Percentiles rank a stretch among this genome's conserved stretches.
Conservation (phyloP, 2,888 invertebrate species). For the Microplitis manilae region DNA sequence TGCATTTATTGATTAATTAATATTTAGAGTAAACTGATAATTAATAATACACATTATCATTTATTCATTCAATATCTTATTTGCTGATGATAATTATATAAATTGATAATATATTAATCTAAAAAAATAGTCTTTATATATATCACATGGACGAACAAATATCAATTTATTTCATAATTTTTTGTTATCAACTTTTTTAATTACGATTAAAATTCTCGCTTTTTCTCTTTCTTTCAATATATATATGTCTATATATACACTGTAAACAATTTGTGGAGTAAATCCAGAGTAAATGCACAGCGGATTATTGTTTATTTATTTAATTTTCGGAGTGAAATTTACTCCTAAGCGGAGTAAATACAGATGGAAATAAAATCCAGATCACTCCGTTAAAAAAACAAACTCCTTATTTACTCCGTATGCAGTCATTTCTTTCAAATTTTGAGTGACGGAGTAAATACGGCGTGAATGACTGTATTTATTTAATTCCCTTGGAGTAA, state of each 20-base stretch:
- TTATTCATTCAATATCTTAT: background rate
- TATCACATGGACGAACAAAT: background rate
- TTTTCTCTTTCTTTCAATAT: background rate
- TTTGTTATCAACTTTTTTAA: background rate
- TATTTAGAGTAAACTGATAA: background rate
- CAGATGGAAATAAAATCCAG: too few species aligned
- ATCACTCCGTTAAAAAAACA: too few species aligned
- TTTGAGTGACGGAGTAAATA: too few species aligned
- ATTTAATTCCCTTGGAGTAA: too few species aligned
- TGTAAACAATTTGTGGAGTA: background rate
- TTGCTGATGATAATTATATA: background rate
- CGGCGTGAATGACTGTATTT: too few species aligned
- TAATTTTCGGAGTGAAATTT: too few species aligned
- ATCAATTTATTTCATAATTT: slow-evolving; percentile 18
- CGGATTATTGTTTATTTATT: too few species aligned
- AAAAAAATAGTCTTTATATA: background rate
- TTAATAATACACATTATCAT: background rate
- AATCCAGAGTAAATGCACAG: too few species aligned
- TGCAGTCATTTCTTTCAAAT: too few species aligned
- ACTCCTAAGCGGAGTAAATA: too few species aligned
- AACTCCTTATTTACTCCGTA: too few species aligned
- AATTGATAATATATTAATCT: slow-evolving; percentile 10
- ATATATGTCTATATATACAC: background rate
- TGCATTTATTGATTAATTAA: background rate
- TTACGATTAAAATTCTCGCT: background rate